These are phyloP conservation scores for Baryphthengus martii DNA, from an alignment of 2,113 vertebrate species.

Conservation along the genomic window DNA sequence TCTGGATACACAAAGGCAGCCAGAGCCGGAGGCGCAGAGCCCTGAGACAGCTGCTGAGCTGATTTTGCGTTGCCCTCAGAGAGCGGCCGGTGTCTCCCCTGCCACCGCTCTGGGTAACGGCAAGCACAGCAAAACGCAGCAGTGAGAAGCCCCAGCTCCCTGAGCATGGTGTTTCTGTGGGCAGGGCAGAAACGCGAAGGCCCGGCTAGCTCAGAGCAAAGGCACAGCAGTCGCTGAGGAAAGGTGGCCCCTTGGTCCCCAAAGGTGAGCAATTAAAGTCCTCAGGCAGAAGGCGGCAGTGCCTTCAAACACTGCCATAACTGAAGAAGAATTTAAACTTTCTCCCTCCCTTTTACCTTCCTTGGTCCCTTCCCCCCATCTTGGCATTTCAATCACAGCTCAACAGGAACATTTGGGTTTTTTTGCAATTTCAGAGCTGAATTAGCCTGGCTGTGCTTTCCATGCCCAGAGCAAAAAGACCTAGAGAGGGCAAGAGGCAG, in stretches of 20 bases:
- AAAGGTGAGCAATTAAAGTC: not conserved
- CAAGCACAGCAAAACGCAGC: not conserved
- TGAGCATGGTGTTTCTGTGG: not conserved
- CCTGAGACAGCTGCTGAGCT: not conserved
- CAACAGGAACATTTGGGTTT: not conserved
- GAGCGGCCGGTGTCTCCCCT: not conserved
- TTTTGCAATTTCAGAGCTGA: not conserved
- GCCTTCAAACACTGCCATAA: not conserved
- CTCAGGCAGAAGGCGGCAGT: not conserved
- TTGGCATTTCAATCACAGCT: not conserved
- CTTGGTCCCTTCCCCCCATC: not conserved
- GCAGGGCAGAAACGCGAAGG: not conserved
- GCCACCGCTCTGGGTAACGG: not conserved
- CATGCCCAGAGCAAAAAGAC: not conserved
- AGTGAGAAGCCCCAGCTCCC: not conserved
- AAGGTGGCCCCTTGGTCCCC: fast-evolving
- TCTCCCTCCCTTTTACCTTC: not conserved
- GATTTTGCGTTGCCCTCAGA: not conserved
- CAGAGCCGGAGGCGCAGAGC: not conserved
- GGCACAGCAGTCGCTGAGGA: not conserved
- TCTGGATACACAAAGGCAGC: not conserved
- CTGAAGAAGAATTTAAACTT: not conserved
- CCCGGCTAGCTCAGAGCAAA: not conserved
- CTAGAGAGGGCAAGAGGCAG: not conserved
- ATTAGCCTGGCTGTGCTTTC: not conserved